A percentile compares a stretch with the other conserved stretches of the same genome.
Conservation (phyloP, 2,113 vertebrate species). For the Tachycineta bicolor region DNA sequence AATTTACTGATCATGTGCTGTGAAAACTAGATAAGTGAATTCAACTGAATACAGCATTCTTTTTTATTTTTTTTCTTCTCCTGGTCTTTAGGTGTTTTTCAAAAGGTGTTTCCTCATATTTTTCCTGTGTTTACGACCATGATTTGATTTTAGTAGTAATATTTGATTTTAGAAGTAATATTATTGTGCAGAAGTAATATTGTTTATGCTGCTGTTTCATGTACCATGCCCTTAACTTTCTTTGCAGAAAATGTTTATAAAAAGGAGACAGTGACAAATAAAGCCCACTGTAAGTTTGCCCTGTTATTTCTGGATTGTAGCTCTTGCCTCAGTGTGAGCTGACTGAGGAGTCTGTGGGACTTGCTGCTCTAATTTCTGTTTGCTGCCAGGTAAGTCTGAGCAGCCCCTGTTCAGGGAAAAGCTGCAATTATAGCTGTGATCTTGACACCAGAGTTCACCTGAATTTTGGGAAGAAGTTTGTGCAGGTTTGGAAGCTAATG, state of each 20-base stretch:
- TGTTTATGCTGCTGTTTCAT: background rate
- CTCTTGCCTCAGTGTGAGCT: background rate
- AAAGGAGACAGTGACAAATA: background rate
- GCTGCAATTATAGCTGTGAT: conserved; percentile 53
- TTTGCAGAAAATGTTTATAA: background rate
- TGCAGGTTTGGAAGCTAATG: conserved; percentile 61
- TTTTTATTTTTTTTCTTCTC: background rate
- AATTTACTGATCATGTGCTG: background rate
- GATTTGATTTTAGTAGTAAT: background rate
- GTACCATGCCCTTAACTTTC: background rate
- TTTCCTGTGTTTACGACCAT: background rate
- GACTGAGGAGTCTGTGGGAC: background rate
- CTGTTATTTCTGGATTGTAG: background rate
- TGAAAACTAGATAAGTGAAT: background rate
- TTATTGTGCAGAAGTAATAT: background rate
- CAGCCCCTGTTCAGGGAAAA: conserved; percentile 1
- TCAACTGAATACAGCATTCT: background rate
- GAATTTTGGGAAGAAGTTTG: conserved; percentile 50
- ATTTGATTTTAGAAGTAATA: background rate
- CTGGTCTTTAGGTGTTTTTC: background rate
- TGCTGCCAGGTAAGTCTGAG: conserved; percentile 13
- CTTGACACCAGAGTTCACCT: conserved; percentile 54
- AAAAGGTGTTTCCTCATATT: background rate
- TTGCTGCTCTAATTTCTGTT: conserved; percentile 27
- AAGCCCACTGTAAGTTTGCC: background rate